Percentiles rank a stretch among this genome's conserved stretches.
Evolutionary conservation across 2,113 vertebrate genomes (phyloP).

Genomic region (Uropsilus gracilis): DNA sequence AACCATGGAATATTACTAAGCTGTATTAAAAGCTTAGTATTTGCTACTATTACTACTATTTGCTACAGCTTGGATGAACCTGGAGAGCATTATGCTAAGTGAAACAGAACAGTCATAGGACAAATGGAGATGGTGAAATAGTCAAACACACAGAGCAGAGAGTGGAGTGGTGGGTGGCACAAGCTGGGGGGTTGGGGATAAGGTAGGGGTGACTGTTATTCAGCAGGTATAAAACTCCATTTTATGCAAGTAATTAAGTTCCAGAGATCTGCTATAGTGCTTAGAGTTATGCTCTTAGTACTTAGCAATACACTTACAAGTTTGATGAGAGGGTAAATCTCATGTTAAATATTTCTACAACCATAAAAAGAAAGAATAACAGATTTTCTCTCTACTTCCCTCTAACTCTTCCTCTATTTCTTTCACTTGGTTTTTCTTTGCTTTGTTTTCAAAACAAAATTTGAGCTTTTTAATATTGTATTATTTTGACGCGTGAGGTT

Average conservation of each 20-base stretch:
- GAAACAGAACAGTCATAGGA: neutral
- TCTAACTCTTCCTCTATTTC: neutral
- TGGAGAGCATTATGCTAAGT: neutral
- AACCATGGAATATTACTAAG: neutral
- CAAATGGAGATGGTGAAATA: neutral
- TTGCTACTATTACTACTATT: neutral
- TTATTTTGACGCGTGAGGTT: conserved; percentile 50
- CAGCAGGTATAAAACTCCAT: neutral
- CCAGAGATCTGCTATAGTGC: neutral
- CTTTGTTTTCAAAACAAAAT: conserved; percentile 59
- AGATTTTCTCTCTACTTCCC: neutral
- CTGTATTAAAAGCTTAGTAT: neutral
- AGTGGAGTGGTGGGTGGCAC: neutral
- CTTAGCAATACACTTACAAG: neutral
- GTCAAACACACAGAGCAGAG: neutral
- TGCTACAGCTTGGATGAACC: neutral
- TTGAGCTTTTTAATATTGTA: conserved; percentile 2
- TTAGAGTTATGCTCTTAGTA: neutral
- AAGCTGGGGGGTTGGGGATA: rapidly evolving
- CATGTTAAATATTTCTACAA: neutral
- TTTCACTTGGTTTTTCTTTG: conserved; percentile 37
- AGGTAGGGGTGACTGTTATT: neutral
- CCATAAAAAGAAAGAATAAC: neutral
- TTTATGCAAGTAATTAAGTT: neutral
- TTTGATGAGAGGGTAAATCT: neutral